These are phyloP conservation scores for Lates calcarifer DNA, from an alignment of 2,113 vertebrate species.

Conservation along the genomic window DNA sequence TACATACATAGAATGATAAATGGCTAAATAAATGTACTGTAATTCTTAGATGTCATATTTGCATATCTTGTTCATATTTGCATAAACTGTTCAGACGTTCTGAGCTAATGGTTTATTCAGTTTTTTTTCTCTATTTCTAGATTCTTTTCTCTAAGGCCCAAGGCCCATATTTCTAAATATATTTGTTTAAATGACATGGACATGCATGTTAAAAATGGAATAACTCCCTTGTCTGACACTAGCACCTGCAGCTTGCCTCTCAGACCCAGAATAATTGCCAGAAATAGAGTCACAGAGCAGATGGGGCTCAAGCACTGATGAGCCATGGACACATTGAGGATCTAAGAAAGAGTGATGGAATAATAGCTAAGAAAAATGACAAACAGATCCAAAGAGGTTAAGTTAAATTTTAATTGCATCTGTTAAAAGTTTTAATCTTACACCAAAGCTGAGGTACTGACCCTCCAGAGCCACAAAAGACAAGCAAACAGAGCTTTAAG, in stretches of 20 bases:
- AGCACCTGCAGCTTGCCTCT: background rate
- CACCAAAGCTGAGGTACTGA: too few relatives aligned
- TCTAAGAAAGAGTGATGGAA: background rate
- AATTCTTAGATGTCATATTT: too few relatives aligned
- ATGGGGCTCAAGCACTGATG: fast-evolving
- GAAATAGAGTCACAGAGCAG: slow-evolving; percentile 16
- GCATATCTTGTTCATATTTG: too few relatives aligned
- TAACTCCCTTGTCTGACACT: background rate
- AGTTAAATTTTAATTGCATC: background rate
- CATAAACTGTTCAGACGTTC: too few relatives aligned
- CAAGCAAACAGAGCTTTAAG: too few relatives aligned
- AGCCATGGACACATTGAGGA: background rate
- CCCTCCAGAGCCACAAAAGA: too few relatives aligned
- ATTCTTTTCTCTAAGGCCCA: background rate
- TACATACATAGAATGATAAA: too few relatives aligned
- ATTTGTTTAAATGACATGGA: background rate
- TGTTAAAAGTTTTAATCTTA: too few relatives aligned
- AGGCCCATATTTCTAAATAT: background rate
- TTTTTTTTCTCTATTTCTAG: too few relatives aligned
- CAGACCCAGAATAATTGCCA: background rate
- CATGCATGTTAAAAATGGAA: background rate
- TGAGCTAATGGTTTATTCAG: too few relatives aligned
- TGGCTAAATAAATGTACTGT: too few relatives aligned
- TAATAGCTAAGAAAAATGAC: background rate
- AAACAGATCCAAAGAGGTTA: background rate